A percentile compares a stretch with the other conserved stretches of the same genome.
Conservation (phyloP, 2,797 vertebrate genomes). For the Esox masquinongy region DNA sequence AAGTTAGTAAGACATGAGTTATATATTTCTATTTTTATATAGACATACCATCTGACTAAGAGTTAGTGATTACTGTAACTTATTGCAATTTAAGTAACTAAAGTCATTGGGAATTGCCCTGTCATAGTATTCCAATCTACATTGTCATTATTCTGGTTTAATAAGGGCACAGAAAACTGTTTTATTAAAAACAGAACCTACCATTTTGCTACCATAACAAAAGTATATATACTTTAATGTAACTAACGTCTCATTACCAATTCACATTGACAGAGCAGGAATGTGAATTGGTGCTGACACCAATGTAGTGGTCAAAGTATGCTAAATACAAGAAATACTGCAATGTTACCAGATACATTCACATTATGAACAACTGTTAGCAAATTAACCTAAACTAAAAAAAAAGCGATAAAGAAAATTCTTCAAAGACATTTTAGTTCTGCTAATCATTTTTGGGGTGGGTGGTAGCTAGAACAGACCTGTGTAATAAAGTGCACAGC, state of each 20-base stretch:
- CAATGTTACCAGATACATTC: not conserved
- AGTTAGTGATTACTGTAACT: not conserved
- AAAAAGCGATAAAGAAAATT: not conserved
- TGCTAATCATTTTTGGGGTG: not conserved
- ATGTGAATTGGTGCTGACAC: not conserved
- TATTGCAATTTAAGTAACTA: not conserved
- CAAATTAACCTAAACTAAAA: no score
- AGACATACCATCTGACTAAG: no score
- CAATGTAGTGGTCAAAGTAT: not conserved
- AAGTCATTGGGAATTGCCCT: not conserved
- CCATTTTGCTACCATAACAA: not conserved
- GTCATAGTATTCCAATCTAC: not conserved
- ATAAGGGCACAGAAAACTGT: conserved; percentile 32
- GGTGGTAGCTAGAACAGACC: conserved; percentile 5
- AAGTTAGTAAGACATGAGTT: not conserved
- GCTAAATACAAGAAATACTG: not conserved
- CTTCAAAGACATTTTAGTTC: not conserved
- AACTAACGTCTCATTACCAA: conserved; percentile 2
- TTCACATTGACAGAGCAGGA: conserved; percentile 46
- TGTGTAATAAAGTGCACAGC: conserved; percentile 38
- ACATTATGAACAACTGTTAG: not conserved
- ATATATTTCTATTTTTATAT: not conserved
- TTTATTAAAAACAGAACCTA: not conserved
- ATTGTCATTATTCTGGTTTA: not conserved
- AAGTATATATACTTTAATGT: conserved; percentile 29